Conservation (phyloP, 2,113 vertebrate species). For the human (Homo sapiens) region DNA sequence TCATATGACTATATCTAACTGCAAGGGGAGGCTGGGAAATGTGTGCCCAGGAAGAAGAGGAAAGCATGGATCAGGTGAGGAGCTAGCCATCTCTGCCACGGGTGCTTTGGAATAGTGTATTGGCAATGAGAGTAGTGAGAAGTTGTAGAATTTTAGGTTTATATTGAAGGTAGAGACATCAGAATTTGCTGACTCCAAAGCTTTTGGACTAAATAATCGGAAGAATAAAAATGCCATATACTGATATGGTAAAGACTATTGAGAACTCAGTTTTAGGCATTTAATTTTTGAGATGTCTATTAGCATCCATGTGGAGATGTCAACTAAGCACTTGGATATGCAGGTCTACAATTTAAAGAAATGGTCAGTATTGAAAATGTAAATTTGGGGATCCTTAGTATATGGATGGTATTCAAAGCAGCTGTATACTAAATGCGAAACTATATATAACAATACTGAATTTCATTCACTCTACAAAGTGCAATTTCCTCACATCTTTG, state of each 20-base stretch:
- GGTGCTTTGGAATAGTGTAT: neutral
- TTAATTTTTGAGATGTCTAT: slow-evolving; percentile 20
- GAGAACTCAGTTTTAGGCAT: neutral
- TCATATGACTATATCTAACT: neutral
- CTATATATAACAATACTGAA: neutral
- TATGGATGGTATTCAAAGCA: neutral
- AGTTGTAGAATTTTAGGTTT: slow-evolving; percentile 7
- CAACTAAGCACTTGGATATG: neutral
- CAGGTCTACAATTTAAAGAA: neutral
- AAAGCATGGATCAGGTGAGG: neutral
- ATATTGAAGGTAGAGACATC: neutral
- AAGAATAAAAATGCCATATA: slow-evolving; percentile 1
- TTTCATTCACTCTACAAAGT: slow-evolving; percentile 19
- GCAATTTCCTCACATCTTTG: slow-evolving; percentile 29
- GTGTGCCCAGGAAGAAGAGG: neutral
- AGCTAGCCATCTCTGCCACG: neutral
- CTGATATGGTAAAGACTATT: neutral
- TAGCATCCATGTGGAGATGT: neutral
- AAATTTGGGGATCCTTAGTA: neutral
- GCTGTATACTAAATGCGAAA: slow-evolving; percentile 9
- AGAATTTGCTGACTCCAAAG: slow-evolving; percentile 1
- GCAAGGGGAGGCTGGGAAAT: neutral
- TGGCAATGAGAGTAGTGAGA: neutral
- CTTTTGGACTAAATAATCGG: neutral
- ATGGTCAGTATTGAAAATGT: neutral